Conservation (phyloP, 2,797 vertebrate genomes). For the Gallinago stenura region DNA sequence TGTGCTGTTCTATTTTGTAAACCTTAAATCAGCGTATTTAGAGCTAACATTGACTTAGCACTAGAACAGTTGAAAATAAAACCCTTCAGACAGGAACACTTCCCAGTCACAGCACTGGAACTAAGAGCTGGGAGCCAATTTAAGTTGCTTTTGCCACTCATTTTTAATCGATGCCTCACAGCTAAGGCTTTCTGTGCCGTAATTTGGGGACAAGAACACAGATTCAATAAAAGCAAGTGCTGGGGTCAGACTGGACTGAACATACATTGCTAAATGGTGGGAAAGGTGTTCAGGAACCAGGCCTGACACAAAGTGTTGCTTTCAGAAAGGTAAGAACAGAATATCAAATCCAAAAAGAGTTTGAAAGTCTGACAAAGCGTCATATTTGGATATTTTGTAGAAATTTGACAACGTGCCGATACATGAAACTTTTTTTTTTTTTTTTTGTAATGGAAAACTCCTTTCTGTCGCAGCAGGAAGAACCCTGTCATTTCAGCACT, state of each 20-base stretch:
- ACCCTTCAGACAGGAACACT: neutral
- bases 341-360: neutral
- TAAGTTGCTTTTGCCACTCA: neutral
- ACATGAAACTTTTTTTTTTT: fast-evolving
- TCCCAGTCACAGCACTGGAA: neutral
- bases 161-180: neutral
- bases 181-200: neutral
- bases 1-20: neutral
- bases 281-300: neutral
- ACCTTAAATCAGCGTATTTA: neutral
- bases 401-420: neutral
- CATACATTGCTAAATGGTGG: neutral
- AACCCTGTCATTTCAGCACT: neutral
- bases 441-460: neutral
- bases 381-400: neutral
- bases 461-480: neutral
- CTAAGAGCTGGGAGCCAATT: neutral
- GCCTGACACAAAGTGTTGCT: neutral
- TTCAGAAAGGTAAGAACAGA: neutral
- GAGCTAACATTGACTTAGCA: neutral
- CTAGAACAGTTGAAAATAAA: neutral
- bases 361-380: neutral
- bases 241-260: neutral
- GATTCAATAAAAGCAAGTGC: neutral
- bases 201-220: neutral